These are phyloP conservation scores for Caerostris extrusa DNA, from an alignment of 1,140 invertebrate genomes.

Conservation along the genomic window DNA sequence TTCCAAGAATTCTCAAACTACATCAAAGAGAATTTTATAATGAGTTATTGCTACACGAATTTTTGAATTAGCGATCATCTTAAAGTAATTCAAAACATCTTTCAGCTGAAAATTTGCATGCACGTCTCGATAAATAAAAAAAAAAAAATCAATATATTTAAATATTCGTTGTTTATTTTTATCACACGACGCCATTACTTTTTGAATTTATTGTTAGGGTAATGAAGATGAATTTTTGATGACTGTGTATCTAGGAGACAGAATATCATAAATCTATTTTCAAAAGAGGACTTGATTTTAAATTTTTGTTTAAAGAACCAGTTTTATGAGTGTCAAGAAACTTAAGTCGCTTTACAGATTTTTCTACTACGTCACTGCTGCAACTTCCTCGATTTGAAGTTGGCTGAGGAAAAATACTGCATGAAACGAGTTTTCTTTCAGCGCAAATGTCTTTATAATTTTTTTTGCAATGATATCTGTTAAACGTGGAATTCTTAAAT, in stretches of 20 bases:
- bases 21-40: no score
- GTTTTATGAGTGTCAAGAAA: slow-evolving; percentile 19
- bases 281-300: not conserved
- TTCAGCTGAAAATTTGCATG: no score
- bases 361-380: not conserved
- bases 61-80: no score
- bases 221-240: slow-evolving; percentile 23
- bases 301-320: not conserved
- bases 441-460: not conserved
- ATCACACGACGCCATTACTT: not conserved
- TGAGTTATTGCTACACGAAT: no score
- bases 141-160: no score
- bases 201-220: not conserved
- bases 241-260: not conserved
- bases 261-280: slow-evolving; percentile 20
- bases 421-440: not conserved
- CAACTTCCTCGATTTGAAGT: not conserved
- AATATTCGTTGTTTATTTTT: not conserved
- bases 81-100: no score
- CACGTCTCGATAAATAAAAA: no score
- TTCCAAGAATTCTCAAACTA: no score
- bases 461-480: not conserved
- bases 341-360: slow-evolving; percentile 41
- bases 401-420: slow-evolving; percentile 6
- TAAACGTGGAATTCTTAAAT: not conserved